Evolutionary conservation across 2,888 invertebrate genomes (phyloP), one percentile per base, ranked within the genome.

Genomic region (Melitaea athalia): DNA sequence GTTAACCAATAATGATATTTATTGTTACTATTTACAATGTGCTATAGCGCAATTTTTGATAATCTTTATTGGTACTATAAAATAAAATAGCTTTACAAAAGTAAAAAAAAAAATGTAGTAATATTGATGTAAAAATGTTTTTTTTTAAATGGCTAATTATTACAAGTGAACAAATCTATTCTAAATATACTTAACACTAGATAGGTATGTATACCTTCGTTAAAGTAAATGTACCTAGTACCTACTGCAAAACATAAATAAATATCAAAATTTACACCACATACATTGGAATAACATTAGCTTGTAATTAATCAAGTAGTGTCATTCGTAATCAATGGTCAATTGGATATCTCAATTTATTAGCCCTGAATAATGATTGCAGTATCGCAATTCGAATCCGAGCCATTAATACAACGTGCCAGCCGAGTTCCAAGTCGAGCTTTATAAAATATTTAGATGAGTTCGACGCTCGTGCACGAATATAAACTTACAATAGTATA

Each of bases 241-340:
- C 24, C 3, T 24, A 24, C 24, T 24, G 24, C 24, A 24, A 24
- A 24, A 52, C 17, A 0, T 24, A 17, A 52, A 52, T 10, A 52
- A n/a, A 24, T 8, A 17, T 10, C 11, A 10, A 52, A 17, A 8
- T 17, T 52, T 24, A 24, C 24, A 24, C 24, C 24, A 24, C 11
- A 4, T 52, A n/a, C n/a, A 14, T 14, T 33, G 55, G 77, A 76
- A 62, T 68, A 71, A 77, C 77, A 79, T 78, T 75, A 74, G 74
- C 57, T 52, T 59, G 72, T 75, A 75, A 81, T 82, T 82, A 79
- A 84, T 82, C 80, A 81, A 74, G 42, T 59, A 47, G 72, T 77
- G 79, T 76, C 77, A 69, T 73, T 73, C 73, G 75, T 76, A 77
- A 82, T 83, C 77, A 79, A 77, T 63, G 65, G 59, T 61, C 66